These are phyloP conservation scores for Lycocerus yunnanus DNA, from an alignment of 2,888 invertebrate species.

Conservation along the genomic window DNA sequence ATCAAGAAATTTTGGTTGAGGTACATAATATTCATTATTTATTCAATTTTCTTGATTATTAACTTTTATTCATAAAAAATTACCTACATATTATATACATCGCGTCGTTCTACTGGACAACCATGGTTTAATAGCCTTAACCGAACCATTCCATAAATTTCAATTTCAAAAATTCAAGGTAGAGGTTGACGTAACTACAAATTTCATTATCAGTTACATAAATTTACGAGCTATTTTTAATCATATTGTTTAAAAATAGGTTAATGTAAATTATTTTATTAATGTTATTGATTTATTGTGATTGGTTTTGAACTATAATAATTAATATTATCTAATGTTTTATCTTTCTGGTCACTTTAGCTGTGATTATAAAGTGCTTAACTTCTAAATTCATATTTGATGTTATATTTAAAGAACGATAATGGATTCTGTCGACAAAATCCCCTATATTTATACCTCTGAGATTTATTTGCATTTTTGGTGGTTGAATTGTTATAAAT, in stretches of 20 bases:
- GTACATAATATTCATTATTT: too few relatives aligned
- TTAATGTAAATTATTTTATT: not conserved
- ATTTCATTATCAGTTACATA: not conserved
- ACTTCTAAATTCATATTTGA: not conserved
- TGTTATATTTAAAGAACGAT: not conserved
- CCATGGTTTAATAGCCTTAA: not conserved
- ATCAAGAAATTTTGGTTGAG: not conserved
- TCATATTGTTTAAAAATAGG: not conserved
- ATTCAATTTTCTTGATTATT: too few relatives aligned
- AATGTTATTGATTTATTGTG: not conserved
- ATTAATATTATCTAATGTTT: not conserved
- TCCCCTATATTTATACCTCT: not conserved
- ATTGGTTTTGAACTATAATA: not conserved
- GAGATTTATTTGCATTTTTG: not conserved
- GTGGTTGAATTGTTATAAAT: not conserved
- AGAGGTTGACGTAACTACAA: not conserved
- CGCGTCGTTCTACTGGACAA: not conserved
- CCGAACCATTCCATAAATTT: not conserved
- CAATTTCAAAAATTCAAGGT: not conserved
- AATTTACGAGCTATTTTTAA: not conserved
- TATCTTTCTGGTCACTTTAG: not conserved
- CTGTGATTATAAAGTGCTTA: not conserved
- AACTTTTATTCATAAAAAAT: not conserved
- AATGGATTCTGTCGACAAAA: not conserved
- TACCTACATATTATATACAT: not conserved